Evolutionary conservation across 2,797 vertebrate genomes (phyloP).

Genomic region (Sebastiscus tertius): DNA sequence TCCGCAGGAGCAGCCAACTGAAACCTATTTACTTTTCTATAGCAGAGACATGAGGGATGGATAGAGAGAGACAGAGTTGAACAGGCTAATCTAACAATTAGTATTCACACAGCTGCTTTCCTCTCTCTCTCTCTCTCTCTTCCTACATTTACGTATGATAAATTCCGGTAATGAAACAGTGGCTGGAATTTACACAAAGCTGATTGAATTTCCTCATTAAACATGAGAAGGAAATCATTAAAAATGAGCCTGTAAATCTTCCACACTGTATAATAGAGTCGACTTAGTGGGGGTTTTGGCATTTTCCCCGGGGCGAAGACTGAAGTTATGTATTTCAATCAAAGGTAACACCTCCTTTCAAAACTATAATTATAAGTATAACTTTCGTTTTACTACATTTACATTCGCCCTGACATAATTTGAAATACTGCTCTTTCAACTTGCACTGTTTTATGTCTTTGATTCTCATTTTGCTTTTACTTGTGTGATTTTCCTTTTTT

Average conservation of each 20-base stretch:
- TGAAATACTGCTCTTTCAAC: no score
- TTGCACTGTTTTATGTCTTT: no score
- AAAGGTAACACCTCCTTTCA: not conserved
- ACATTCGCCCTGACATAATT: no score
- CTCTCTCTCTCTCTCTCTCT: not conserved
- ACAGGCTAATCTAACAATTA: constrained; percentile 53
- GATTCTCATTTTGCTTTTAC: no score
- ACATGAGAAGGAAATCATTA: constrained; percentile 51
- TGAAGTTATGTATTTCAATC: not conserved
- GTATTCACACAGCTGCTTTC: constrained; percentile 50
- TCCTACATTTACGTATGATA: constrained; percentile 45
- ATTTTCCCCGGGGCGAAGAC: not conserved
- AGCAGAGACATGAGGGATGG: constrained; percentile 21
- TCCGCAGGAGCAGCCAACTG: constrained; percentile 43
- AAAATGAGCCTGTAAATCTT: constrained; percentile 42
- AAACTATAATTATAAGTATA: no score
- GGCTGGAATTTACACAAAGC: constrained; percentile 66
- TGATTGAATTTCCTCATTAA: constrained; percentile 67
- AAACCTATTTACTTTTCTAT: constrained; percentile 55
- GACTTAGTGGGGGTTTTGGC: not conserved
- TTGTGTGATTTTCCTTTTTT: no score
- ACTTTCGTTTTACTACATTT: no score
- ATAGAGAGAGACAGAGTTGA: not conserved
- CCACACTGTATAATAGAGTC: constrained; percentile 11
- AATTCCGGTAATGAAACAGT: constrained; percentile 60